phyloP scores from a whole-genome alignment of 2,888 invertebrate species.

The Metallyticus violacea region DNA sequence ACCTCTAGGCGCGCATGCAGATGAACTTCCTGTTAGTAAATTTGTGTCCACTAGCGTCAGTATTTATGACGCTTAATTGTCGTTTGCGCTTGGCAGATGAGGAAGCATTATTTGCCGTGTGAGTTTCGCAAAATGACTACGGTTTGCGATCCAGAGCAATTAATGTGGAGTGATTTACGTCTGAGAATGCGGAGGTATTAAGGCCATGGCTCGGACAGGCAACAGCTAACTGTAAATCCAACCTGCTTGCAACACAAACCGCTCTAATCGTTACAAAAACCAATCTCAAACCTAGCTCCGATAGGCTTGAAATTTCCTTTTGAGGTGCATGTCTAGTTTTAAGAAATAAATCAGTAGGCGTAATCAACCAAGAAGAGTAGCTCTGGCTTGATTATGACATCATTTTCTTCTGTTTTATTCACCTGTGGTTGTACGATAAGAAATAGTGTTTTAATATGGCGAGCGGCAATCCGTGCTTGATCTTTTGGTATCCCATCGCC shows the following conservation, averaged over 20 bases:
- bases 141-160: not conserved
- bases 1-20: not conserved
- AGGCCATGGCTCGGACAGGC: not conserved
- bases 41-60: not conserved
- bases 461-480: not conserved
- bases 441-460: not conserved
- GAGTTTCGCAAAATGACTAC: no score
- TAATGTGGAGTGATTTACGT: not conserved
- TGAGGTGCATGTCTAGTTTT: no score
- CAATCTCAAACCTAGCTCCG: no score
- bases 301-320: no score
- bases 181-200: not conserved
- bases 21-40: not conserved
- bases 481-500: not conserved
- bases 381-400: not conserved
- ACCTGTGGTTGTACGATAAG: not conserved
- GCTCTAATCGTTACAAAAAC: no score
- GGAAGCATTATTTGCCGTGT: not conserved
- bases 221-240: not conserved
- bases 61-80: not conserved
- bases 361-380: not conserved
- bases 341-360: not conserved
- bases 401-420: not conserved
- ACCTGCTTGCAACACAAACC: not conserved
- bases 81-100: not conserved